A percentile compares a stretch with the other conserved stretches of the same genome.
Conservation (phyloP, 92 coral and sea anemone genomes). For the Epizoanthus rinbou region DNA sequence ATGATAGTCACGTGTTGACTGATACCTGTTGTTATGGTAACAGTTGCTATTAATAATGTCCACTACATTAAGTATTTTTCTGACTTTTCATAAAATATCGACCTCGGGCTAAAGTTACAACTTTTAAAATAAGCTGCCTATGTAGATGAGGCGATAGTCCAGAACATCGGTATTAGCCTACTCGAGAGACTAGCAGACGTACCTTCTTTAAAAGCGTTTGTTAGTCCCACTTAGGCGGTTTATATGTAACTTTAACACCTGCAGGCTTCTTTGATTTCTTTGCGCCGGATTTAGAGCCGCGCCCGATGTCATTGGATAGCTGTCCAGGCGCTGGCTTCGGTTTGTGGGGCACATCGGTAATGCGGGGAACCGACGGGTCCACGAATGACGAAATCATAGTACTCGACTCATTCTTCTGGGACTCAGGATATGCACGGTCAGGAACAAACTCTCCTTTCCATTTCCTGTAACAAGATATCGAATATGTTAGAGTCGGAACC, state of each 20-base stretch:
- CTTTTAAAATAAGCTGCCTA: no score
- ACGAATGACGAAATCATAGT: constrained; percentile 83
- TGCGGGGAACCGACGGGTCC: constrained; percentile 91
- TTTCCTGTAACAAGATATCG: constrained; percentile 54
- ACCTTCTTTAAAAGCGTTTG: not conserved
- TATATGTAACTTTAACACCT: constrained; percentile 89
- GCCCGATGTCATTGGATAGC: constrained; percentile 28
- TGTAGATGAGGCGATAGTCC: no score
- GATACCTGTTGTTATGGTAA: no score
- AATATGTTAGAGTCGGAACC: no score
- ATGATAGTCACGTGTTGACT: no score
- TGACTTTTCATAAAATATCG: no score
- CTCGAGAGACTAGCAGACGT: not conserved
- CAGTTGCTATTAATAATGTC: no score
- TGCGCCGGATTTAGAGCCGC: constrained; percentile 55
- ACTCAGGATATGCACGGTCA: constrained; percentile 64
- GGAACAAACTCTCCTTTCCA: constrained; percentile 97
- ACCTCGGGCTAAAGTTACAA: no score
- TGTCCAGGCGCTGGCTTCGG: constrained; percentile 43
- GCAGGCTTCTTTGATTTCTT: constrained; percentile 80
- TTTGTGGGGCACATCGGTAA: constrained; percentile 95
- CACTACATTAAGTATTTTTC: no score
- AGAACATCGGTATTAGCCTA: no score
- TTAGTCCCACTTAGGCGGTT: constrained; percentile 93
- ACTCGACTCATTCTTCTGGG: constrained; percentile 60